Evolutionary conservation across 1,140 invertebrate species (phyloP), one percentile per base, ranked within the genome.

Genomic region (roundworm (Caenorhabditis elegans)): DNA sequence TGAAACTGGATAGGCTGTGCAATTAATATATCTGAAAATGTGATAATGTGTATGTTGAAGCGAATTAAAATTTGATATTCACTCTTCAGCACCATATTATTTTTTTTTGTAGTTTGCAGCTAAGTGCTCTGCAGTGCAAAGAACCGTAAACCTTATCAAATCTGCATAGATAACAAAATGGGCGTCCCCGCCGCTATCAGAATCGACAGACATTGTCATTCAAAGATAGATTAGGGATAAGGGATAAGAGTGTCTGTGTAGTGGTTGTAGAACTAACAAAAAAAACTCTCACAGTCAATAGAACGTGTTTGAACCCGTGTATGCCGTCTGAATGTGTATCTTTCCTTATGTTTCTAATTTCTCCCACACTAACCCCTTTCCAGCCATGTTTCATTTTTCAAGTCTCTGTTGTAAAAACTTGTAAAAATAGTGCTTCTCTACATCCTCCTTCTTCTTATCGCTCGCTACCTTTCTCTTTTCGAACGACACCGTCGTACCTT

Each of bases 231-330:
- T 36, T 70, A 70, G 34, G 60, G 60, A 70, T 70, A 39, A 70
- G n/a, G 34, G 60, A 70, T 70, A 70, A 39, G 19, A 26, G 43
- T 43, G 60, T 43, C 24, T 31, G 60, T 39, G 51, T 55, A 10
- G 60, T 70, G 60, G 53, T 60, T 60, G 31, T 70, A 39, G 60
- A 70, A 70, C 60, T 43, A 70, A 70, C 36, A 70, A 70, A 70
- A 70, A 70, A 70, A 70, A 70, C n/a, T 22, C 60, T 70, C 60
- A 39, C 39, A 36, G 60, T 70, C 60, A 39, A 34, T 22, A 70
- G 60, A 70, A 70, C 60, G 60, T 70, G 60, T 39, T 70, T 70
- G 60, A 70, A 39, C 53, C 53, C 53, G 53, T 28, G 34, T 60
- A n/a, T n/a, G n/a, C n/a, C n/a, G 11, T 8, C 28, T 3, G 28